Evolutionary conservation across 1,140 invertebrate genomes (phyloP), one percentile per base, ranked within the genome.

Genomic region (Cotesia glomerata): DNA sequence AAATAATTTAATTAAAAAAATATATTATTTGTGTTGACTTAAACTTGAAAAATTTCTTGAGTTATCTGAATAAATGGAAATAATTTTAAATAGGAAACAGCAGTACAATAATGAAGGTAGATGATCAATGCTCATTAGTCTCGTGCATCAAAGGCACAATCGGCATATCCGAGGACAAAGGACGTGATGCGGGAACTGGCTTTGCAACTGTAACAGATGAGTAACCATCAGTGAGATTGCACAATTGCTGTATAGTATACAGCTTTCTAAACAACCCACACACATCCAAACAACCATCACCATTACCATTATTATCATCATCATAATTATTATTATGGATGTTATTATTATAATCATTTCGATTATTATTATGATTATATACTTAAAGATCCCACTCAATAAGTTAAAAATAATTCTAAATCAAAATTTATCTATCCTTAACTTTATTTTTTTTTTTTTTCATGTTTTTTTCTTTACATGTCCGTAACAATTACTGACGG

Each of bases 91-190:
- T 45, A 45, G 39, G 7, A 45, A 45, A 45, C 39, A 45, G 66
- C n/a, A 54, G 35, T 7, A 63, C 7, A 26, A 61, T 59, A 56
- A 72, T 45, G 39, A 51, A 69, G 51, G 54, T 18, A 66, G 73
- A 69, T 72, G 75, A 82, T 79, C 74, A 73, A 75, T 76, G 78
- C 79, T 79, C 76, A 77, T 81, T 82, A 79, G 76, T 72, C 75
- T 76, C n/a, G 75, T 76, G 75, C 75, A 75, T 72, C 76, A 78
- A 75, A 76, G 70, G 73, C 70, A 69, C 71, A 75, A 76, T 74
- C 73, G 75, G 63, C 67, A 68, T 18, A 59, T 26, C 67, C 68
- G 61, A 63, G 75, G 73, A 77, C 76, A 80, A 76, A 78, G 80
- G 74, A 75, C 70, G 16, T 16, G 39, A n/a, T 54, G 16, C 16